A percentile compares a stretch with the other conserved stretches of the same genome.
These are phyloP conservation scores for Aporophyla lueneburgensis DNA, from an alignment of 2,888 invertebrate genomes.

Conservation along the genomic window DNA sequence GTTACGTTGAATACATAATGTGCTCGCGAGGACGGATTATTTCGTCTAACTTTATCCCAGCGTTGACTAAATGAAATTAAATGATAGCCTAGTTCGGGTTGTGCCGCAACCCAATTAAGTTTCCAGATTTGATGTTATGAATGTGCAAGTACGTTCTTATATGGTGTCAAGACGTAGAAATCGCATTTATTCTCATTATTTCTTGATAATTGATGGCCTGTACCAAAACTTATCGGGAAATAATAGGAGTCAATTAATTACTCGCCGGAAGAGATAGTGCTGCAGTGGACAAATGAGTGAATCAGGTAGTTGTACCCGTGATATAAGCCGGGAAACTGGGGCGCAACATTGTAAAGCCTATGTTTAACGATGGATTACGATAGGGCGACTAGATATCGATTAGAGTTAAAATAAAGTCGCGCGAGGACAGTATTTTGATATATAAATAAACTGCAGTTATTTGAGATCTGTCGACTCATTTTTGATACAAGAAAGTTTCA, in stretches of 20 bases:
- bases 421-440: background rate
- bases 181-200: background rate
- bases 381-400: background rate
- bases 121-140: background rate
- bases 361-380: background rate
- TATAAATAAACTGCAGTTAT: background rate
- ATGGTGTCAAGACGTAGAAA: background rate
- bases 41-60: background rate
- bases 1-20: background rate
- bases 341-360: background rate
- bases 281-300: background rate
- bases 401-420: background rate
- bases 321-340: background rate
- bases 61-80: constrained; percentile 3
- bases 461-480: background rate
- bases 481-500: background rate
- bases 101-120: background rate
- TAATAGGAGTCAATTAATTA: background rate
- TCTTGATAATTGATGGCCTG: background rate
- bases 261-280: background rate
- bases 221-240: background rate
- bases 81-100: background rate
- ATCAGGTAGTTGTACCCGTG: background rate
- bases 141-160: background rate
- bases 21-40: background rate